Evolutionary conservation across 2,113 vertebrate species (phyloP).

Genomic region (Poecile atricapillus): DNA sequence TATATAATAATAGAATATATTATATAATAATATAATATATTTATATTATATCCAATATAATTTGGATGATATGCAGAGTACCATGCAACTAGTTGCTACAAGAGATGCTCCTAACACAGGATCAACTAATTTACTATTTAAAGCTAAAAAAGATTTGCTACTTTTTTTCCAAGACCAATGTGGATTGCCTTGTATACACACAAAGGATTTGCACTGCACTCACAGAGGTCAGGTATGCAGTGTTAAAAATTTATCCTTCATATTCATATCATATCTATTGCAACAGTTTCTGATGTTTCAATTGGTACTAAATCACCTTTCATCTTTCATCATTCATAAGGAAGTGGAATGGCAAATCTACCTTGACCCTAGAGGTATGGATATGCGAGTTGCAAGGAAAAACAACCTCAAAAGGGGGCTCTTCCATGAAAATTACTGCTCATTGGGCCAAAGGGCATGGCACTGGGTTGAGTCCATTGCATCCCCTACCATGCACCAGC

Average conservation of each 20-base stretch:
- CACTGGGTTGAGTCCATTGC: background rate
- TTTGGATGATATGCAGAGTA: background rate
- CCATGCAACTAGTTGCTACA: background rate
- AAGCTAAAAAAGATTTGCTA: background rate
- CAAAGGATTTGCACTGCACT: background rate
- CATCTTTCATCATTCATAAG: background rate
- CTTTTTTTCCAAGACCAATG: background rate
- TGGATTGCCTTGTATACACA: background rate
- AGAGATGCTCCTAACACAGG: background rate
- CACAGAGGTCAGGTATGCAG: background rate
- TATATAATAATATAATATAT: too few relatives aligned
- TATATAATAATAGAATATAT: too few relatives aligned
- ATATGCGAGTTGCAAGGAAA: background rate
- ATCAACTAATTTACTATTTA: background rate
- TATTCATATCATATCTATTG: background rate
- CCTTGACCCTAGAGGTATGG: rapidly evolving
- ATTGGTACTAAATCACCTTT: background rate
- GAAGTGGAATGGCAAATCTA: background rate
- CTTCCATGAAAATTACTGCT: background rate
- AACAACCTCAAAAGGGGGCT: background rate
- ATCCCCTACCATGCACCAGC: background rate
- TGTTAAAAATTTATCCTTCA: background rate
- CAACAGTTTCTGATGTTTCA: background rate
- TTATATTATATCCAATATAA: too few relatives aligned
- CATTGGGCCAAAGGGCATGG: background rate